Evolutionary conservation across 1,140 invertebrate genomes (phyloP).

Genomic region (Eufriesea mexicana): DNA sequence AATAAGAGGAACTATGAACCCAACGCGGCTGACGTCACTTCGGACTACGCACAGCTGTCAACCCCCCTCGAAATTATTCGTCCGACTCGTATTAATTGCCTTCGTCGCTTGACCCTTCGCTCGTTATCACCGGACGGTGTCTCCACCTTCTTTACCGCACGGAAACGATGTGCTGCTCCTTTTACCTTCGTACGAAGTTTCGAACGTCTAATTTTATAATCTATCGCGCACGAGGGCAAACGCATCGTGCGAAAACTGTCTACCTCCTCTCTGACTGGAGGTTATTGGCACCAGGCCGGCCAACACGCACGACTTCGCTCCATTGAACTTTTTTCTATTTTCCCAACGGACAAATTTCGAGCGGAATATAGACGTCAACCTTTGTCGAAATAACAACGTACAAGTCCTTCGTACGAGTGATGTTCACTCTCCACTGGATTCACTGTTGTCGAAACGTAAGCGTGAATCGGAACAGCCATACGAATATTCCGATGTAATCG

Average conservation of each 20-base stretch:
- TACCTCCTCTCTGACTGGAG: slow-evolving; percentile 60
- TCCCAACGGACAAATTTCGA: neutral
- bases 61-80: slow-evolving; percentile 36
- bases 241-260: slow-evolving; percentile 69
- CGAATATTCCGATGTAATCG: neutral
- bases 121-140: slow-evolving; percentile 35
- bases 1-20: slow-evolving; percentile 59
- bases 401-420: neutral
- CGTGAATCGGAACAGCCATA: neutral
- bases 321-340: slow-evolving; percentile 52
- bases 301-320: slow-evolving; percentile 70
- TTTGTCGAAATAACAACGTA: neutral
- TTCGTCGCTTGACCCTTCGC: slow-evolving; percentile 41
- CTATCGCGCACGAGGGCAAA: slow-evolving; percentile 74
- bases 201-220: slow-evolving; percentile 77
- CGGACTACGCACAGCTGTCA: slow-evolving; percentile 34
- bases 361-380: neutral
- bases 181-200: slow-evolving; percentile 63
- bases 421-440: neutral
- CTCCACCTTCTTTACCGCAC: slow-evolving; percentile 43
- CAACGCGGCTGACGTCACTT: slow-evolving; percentile 47
- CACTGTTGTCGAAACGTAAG: neutral
- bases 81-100: slow-evolving; percentile 41
- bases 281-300: slow-evolving; percentile 74
- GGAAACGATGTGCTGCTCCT: slow-evolving; percentile 24